phyloP scores from a whole-genome alignment of 2,888 invertebrate genomes.

The Anorthoa munda region DNA sequence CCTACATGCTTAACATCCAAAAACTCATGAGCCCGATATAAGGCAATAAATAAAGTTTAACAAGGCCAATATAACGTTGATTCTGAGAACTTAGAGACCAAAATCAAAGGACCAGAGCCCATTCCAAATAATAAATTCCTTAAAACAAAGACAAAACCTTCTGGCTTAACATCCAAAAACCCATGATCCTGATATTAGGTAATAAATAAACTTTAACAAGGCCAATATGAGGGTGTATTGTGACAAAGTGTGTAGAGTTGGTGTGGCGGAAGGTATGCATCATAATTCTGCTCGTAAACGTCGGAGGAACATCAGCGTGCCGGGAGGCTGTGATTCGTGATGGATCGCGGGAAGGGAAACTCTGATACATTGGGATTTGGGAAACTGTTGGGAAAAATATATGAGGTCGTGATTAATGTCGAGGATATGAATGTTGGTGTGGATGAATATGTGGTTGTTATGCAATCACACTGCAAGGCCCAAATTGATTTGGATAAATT shows the following conservation, averaged over 20 bases:
- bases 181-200: constrained; percentile 60
- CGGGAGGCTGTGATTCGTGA: constrained; percentile 80
- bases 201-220: constrained; percentile 76
- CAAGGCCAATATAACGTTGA: constrained; percentile 67
- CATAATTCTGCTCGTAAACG: constrained; percentile 88
- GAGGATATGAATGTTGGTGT: background rate
- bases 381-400: constrained; percentile 41
- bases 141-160: constrained; percentile 1
- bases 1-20: constrained; percentile 1
- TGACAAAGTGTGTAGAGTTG: constrained; percentile 74
- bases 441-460: background rate
- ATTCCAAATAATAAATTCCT: background rate
- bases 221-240: constrained; percentile 70
- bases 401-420: constrained; percentile 35
- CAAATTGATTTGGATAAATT: background rate
- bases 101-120: constrained; percentile 1
- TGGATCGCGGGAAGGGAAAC: constrained; percentile 79
- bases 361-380: constrained; percentile 51
- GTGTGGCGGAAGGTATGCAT: constrained; percentile 85
- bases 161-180: constrained; percentile 10
- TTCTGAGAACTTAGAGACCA: background rate
- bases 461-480: background rate
- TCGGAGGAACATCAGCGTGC: constrained; percentile 77
- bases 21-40: constrained; percentile 50
- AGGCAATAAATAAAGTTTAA: constrained; percentile 72